Base-by-base conservation (phyloP, 2,888 invertebrate species). In the Acrocera orbiculus region DNA sequence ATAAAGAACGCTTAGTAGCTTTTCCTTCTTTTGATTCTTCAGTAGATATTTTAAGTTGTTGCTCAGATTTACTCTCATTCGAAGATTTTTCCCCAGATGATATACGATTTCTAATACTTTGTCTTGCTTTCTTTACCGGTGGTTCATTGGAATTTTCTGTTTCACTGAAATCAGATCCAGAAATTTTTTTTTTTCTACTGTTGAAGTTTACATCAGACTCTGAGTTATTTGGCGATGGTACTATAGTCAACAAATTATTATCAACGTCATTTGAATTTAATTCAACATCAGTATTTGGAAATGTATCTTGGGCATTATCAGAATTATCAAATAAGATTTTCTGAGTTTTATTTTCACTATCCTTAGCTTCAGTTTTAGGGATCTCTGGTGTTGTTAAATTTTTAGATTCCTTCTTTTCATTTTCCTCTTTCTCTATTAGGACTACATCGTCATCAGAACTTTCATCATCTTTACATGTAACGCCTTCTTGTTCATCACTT, bases 231-330 rank as follows among this genome's bases (percentile, higher is more conserved):
- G 35, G 38, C 9, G 38, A 24, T 10, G 30, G 20, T n/a, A n/a
- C 29, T 32, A 30, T 25, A 22, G 36, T 22, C 8, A 36, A 23
- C n/a, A 36, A 30, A 34, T 35, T 27, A 20, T 39, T 33, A 6
- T 30, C 29, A 38, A 37, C 29, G 8, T 23, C 38, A 6, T 24
- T 23, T 3, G 32, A 27, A 5, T 32, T 42, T 15, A 41, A 41
- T 14, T 36, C 36, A 36, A 40, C 43, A 25, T 24, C 42, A 42
- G 37, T 43, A 30, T 47, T 52, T 24, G 38, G 34, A 35, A 50
- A 52, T 37, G 53, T 52, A 44, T 56, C 54, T 16, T 52, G 48
- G 11, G 55, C 57, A 45, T 53, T 54, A 42, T 57, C 56, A 2
- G 56, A 52, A 36, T 53, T 53, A 34, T 56, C 54, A 8, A 44